A percentile compares a stretch with the other conserved stretches of the same genome.
Evolutionary conservation across 2,888 invertebrate species (phyloP).

Genomic region (Andricus quercusramuli): DNA sequence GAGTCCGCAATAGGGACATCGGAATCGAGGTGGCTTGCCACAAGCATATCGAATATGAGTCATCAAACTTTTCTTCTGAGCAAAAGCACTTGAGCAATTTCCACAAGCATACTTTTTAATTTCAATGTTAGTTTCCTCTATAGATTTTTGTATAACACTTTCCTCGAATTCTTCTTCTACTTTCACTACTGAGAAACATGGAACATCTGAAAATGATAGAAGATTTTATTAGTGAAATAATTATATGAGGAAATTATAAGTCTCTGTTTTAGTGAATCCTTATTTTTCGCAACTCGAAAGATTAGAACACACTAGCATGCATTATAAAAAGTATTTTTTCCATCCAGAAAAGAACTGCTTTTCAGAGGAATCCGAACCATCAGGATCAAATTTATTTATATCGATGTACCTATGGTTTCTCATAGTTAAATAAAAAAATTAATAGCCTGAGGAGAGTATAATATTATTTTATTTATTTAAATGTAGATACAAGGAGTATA

Average conservation of each 20-base stretch:
- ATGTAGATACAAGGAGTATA: neutral
- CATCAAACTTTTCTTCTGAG: constrained; percentile 23
- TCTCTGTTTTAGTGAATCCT: too few relatives aligned
- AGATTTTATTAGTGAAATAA: neutral
- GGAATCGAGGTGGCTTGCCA: constrained; percentile 72
- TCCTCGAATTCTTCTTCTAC: neutral
- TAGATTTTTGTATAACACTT: neutral
- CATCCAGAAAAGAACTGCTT: too few relatives aligned
- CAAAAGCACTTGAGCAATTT: constrained; percentile 11
- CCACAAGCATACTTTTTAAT: constrained; percentile 13
- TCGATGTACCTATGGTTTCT: neutral
- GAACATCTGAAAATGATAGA: constrained; percentile 8
- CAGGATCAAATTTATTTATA: neutral
- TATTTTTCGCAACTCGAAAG: too few relatives aligned
- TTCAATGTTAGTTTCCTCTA: neutral
- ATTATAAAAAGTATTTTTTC: too few relatives aligned
- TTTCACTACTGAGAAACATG: constrained; percentile 6
- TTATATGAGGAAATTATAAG: too few relatives aligned
- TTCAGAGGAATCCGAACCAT: neutral
- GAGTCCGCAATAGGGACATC: constrained; percentile 72
- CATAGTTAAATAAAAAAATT: neutral
- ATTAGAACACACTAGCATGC: too few relatives aligned
- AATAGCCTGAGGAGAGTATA: neutral
- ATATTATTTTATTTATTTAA: neutral
- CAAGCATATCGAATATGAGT: constrained; percentile 73